Percentiles rank a stretch among this genome's conserved stretches.
Conservation (phyloP, 2,797 vertebrate species). For the Xenops minutus region DNA sequence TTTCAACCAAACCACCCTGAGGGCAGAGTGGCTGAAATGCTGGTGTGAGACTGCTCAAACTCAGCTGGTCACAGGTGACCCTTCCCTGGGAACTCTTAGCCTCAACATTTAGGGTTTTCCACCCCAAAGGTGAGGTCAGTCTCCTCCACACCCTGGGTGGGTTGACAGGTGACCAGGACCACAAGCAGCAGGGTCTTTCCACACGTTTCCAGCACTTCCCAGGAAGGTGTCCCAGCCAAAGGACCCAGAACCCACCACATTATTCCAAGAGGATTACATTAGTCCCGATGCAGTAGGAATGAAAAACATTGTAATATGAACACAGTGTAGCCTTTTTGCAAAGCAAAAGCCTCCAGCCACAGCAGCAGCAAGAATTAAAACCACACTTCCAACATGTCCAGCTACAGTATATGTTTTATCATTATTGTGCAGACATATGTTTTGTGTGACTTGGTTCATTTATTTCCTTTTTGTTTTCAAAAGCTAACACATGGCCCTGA, state of each 20-base stretch:
- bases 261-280: not conserved
- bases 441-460: slow-evolving; percentile 50
- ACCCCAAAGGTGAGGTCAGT: not conserved
- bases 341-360: slow-evolving; percentile 39
- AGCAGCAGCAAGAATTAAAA: slow-evolving; percentile 59
- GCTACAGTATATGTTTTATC: slow-evolving; percentile 18
- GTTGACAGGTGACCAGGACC: not conserved
- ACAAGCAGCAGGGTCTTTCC: not conserved
- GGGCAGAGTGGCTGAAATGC: not conserved
- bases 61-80: not conserved
- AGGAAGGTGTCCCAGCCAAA: not conserved
- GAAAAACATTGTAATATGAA: not conserved
- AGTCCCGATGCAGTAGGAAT: not conserved
- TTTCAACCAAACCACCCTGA: not conserved
- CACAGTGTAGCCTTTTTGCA: not conserved
- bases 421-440: slow-evolving; percentile 34
- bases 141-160: not conserved
- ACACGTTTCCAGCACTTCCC: not conserved
- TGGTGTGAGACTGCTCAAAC: not conserved
- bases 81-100: not conserved
- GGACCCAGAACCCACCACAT: not conserved
- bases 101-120: not conserved
- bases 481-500: slow-evolving; percentile 37
- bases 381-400: slow-evolving; percentile 34
- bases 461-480: slow-evolving; percentile 58